A percentile compares a stretch with the other conserved stretches of the same genome.
phyloP scores from a whole-genome alignment of 2,888 invertebrate species.

The Spisula solida region DNA sequence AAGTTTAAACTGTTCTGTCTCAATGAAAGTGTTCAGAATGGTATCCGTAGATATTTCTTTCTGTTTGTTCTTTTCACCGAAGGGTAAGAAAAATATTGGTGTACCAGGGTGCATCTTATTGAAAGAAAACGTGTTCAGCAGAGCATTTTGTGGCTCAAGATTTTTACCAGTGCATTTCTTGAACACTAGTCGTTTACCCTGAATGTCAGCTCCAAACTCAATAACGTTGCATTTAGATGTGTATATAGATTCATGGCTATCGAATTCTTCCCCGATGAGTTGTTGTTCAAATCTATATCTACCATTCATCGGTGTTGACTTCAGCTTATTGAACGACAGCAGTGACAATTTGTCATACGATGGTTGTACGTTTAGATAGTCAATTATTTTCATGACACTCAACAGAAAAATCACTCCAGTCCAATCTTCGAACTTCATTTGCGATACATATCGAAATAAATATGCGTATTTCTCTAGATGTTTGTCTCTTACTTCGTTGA shows the following conservation, averaged over 20 bases:
- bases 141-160: constrained; percentile 12
- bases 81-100: constrained; percentile 9
- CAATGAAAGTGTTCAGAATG: constrained; percentile 11
- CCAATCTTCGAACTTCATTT: constrained; percentile 31
- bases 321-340: constrained; percentile 24
- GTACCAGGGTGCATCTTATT: constrained; percentile 20
- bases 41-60: not conserved
- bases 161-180: constrained; percentile 18
- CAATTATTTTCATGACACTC: constrained; percentile 27
- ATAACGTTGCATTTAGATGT: not conserved
- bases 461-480: not conserved
- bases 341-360: constrained; percentile 26
- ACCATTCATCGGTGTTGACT: not conserved
- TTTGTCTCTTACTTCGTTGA: constrained; percentile 32
- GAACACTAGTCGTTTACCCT: not conserved
- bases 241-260: constrained; percentile 20
- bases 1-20: constrained; percentile 29
- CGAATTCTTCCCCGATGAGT: not conserved
- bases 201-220: constrained; percentile 14
- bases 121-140: constrained; percentile 10
- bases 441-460: constrained; percentile 23
- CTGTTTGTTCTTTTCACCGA: not conserved
- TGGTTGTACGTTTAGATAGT: constrained; percentile 19
- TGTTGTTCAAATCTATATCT: constrained; percentile 9
- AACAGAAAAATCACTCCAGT: not conserved